phyloP scores from a whole-genome alignment of 2,888 invertebrate genomes.

The Tenthredo scrophulariae region DNA sequence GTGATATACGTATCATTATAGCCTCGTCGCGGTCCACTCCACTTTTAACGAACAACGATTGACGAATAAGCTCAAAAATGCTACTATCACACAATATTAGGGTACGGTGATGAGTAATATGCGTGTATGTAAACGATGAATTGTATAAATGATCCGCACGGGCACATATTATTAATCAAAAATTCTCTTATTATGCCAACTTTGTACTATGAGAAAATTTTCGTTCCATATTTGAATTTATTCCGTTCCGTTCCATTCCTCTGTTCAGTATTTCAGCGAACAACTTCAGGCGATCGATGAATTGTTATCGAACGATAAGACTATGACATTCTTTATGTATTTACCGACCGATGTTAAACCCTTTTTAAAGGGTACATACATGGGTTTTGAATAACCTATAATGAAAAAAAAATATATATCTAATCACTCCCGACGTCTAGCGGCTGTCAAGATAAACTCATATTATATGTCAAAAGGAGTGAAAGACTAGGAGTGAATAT shows the following conservation, averaged over 20 bases:
- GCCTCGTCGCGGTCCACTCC: neutral
- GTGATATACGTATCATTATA: neutral
- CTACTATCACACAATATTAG: neutral
- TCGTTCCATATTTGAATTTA: neutral
- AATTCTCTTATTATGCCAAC: neutral
- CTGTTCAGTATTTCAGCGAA: neutral
- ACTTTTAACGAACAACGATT: neutral
- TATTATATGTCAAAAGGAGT: neutral
- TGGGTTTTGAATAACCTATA: neutral
- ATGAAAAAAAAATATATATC: neutral
- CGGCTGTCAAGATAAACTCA: constrained; percentile 8
- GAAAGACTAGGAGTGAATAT: neutral
- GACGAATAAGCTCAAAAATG: neutral
- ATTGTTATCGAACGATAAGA: neutral
- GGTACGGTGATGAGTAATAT: neutral
- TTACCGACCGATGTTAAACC: neutral
- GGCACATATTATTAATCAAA: neutral
- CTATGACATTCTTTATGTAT: neutral
- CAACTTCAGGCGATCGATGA: neutral
- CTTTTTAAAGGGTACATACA: neutral
- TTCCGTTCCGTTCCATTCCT: neutral
- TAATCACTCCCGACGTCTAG: constrained; percentile 10
- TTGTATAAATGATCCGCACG: too few species aligned
- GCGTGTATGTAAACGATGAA: neutral
- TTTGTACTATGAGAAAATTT: neutral